Evolutionary conservation across 1,140 invertebrate genomes (phyloP), one percentile per base, ranked within the genome.

Genomic region (Penaeus chinensis): DNA sequence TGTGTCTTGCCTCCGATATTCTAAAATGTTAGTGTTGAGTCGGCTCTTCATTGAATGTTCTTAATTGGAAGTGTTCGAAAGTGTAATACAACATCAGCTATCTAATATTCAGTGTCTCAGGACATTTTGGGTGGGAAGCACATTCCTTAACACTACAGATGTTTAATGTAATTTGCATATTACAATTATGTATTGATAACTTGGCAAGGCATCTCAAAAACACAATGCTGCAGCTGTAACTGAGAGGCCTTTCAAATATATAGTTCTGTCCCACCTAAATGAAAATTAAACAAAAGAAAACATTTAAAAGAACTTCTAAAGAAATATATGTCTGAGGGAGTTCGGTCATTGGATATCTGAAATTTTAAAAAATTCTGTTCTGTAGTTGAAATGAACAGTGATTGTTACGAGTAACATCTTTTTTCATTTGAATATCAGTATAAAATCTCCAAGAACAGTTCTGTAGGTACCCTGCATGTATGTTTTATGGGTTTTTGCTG

Each of bases 61-160:
- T 54, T 54, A 54, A 54, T 74, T 74, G 71, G 71, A 74, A 74
- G 27, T 74, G 61, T 61, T 63, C 24, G 37, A 63, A 60, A 60
- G 63, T 63, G 27, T 76, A 61, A 78, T 81, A 65, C 27, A 80
- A 27, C 74, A 47, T 85, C 69, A 63, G 62, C 80, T 61, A 66
- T n/a, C 27, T 32, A 42, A 76, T 78, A 65, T 27, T 85, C 47
- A 74, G 65, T 54, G 60, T 79, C 71, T 77, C 47, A 87, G 79
- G 84, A 79, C 65, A 76, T 20, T 42, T 65, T 37, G 65, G 60
- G 82, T 54, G 86, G 80, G 54, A 77, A 74, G 47, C 71, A 87
- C 80, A 87, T 87, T 87, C 86, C 86, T 86, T 77, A 86, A 86
- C 32, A 54, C 10, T 80, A 79, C 60, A 37, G 47, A 84, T 84